A percentile compares a stretch with the other conserved stretches of the same genome.
Evolutionary conservation across 2,888 invertebrate genomes (phyloP).

Genomic region (Archips xylosteana): DNA sequence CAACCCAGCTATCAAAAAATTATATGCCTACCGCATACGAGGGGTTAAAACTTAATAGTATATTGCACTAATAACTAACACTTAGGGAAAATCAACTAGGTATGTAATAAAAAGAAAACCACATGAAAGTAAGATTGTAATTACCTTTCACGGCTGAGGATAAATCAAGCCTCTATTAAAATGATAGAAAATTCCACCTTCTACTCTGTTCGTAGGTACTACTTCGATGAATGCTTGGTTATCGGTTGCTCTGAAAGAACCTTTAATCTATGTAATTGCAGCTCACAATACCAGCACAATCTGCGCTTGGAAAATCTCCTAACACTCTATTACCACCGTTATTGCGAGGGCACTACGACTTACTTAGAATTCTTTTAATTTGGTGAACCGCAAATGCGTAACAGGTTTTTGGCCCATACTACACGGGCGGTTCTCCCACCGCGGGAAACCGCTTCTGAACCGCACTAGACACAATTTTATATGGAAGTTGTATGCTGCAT

Average conservation of each 20-base stretch:
- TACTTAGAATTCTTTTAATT: slow-evolving; percentile 8
- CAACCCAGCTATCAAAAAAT: too few species aligned
- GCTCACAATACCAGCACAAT: slow-evolving; percentile 33
- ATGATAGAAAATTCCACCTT: slow-evolving; percentile 35
- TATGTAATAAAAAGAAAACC: slow-evolving; percentile 11
- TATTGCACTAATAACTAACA: too few species aligned
- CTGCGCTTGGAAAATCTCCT: slow-evolving; percentile 31
- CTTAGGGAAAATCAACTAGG: background rate
- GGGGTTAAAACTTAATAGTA: too few species aligned
- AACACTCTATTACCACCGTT: slow-evolving; percentile 24
- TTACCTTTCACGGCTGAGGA: slow-evolving; percentile 20
- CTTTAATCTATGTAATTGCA: slow-evolving; percentile 72
- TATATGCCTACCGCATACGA: too few species aligned
- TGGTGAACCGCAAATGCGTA: background rate
- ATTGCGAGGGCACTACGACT: background rate
- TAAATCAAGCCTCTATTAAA: slow-evolving; percentile 33
- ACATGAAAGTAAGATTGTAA: background rate
- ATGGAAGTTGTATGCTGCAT: too few species aligned
- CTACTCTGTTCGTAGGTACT: slow-evolving; percentile 17
- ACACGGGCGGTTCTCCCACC: too few species aligned
- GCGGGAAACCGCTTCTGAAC: too few species aligned
- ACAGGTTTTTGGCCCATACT: slow-evolving; percentile 36
- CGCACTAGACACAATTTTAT: too few species aligned
- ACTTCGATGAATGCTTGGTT: slow-evolving; percentile 42
- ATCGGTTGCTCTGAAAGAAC: slow-evolving; percentile 58